Evolutionary conservation across 1,140 invertebrate genomes (phyloP), one percentile per base, ranked within the genome.

Genomic region (Macrobrachium rosenbergii): DNA sequence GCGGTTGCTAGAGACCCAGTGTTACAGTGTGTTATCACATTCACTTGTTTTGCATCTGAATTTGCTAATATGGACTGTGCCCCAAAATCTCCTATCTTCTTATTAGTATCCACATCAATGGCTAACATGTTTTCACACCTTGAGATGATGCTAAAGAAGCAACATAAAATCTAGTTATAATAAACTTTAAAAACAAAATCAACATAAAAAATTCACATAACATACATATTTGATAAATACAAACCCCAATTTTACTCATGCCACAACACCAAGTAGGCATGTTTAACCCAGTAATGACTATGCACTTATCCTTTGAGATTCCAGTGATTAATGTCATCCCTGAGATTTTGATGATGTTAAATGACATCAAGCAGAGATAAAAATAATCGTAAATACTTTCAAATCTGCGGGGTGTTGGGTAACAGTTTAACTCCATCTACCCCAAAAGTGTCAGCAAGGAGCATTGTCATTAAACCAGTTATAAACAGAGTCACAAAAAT

Each of bases 1-100:
- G 97, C 96, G 45, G 99, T 99, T 3, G 99, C 99, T 88, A 99
- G 93, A 11, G 97, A 98, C 0, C 99, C 99, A 16, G 99, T 99
- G 92, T 99, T 99, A 91, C 99, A 99, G 91, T 99, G 98, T 5
- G 99, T 99, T 2, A 99, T 92, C 17, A 99, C 93, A 78, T 94
- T 93, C 0, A 97, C 93, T 64, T 92, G 90, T 23, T 37, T 81
- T 43, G 92, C 92, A 90, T 95, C 94, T 12, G 89, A 78, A 0
- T 93, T 92, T 69, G 93, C 90, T 8, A 97, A 90, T 90, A 99
- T 97, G 89, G 95, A 93, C 82, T 95, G 93, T 58, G 96, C 96
- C 75, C 98, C 98, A 93, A 94, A 93, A 88, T 95, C 92, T 72
- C 97, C 97, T 91, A 99, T 97, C 11, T 94, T 93, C 91, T 95